Conservation (phyloP, 2,113 vertebrate species). For the Dascyllus trimaculatus region DNA sequence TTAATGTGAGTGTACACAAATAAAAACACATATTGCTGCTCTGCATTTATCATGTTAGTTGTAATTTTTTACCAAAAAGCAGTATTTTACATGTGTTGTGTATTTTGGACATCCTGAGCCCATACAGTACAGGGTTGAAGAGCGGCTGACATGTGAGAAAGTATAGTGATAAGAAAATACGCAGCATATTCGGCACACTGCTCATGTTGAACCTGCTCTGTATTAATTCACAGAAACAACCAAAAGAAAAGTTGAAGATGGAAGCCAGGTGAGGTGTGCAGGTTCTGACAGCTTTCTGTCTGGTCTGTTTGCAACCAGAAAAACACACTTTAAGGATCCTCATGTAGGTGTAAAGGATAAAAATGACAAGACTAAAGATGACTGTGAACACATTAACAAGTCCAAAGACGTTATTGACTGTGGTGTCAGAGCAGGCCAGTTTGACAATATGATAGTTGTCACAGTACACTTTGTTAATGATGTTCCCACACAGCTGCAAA, state of each 20-base stretch:
- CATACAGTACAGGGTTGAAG: constrained; percentile 42
- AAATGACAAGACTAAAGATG: background rate
- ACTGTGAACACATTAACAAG: constrained; percentile 10
- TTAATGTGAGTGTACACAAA: too few relatives aligned
- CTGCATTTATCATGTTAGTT: too few relatives aligned
- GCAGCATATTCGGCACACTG: background rate
- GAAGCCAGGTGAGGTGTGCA: constrained; percentile 55
- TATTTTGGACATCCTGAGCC: constrained; percentile 31
- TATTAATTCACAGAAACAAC: background rate
- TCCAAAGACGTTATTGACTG: constrained; percentile 61
- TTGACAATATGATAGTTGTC: constrained; percentile 68
- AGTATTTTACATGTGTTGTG: too few relatives aligned
- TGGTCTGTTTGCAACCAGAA: constrained; percentile 25
- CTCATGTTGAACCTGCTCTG: constrained; percentile 49
- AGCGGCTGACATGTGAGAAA: constrained; percentile 34
- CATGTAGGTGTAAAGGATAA: constrained; percentile 32
- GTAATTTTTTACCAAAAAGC: too few relatives aligned
- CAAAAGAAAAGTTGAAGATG: constrained; percentile 37
- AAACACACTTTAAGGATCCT: constrained; percentile 44
- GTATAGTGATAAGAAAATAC: constrained; percentile 15
- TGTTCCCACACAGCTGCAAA: constrained; percentile 62
- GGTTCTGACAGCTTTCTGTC: constrained; percentile 44
- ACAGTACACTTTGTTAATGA: constrained; percentile 69
- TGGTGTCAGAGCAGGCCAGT: constrained; percentile 66
- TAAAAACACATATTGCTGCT: too few relatives aligned